Percentiles rank a stretch among this genome's conserved stretches.
phyloP scores from a whole-genome alignment of 2,888 invertebrate genomes.

The Leptinotarsa peninsularis region DNA sequence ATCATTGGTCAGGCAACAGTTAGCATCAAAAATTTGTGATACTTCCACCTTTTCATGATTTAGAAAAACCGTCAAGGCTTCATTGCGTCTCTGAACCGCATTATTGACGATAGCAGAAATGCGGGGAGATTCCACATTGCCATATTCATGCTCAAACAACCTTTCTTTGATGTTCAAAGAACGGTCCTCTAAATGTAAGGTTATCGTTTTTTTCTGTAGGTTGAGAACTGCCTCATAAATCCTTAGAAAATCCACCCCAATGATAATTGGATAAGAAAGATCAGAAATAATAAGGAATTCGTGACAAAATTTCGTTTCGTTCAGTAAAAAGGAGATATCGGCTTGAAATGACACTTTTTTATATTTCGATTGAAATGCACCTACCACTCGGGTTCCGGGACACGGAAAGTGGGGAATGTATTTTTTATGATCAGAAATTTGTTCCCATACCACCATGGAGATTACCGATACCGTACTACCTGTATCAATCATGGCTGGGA shows the following conservation, averaged over 20 bases:
- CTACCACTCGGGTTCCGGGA: not conserved
- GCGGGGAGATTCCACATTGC: too few relatives aligned
- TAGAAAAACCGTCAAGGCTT: not conserved
- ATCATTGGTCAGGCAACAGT: not conserved
- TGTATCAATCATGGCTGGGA: not conserved
- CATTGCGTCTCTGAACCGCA: slow-evolving; percentile 4
- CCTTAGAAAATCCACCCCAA: slow-evolving; percentile 9
- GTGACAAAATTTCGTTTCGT: not conserved
- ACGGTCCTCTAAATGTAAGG: too few relatives aligned
- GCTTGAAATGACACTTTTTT: not conserved
- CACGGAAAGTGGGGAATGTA: slow-evolving; percentile 3
- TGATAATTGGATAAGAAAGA: slow-evolving; percentile 2
- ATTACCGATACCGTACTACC: slow-evolving; percentile 8
- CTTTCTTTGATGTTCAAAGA: too few relatives aligned
- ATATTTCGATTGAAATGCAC: not conserved
- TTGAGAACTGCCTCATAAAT: too few relatives aligned
- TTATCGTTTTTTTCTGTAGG: too few relatives aligned
- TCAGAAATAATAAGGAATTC: slow-evolving; percentile 10
- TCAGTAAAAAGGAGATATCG: not conserved
- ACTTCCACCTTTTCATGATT: not conserved
- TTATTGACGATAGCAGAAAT: not conserved
- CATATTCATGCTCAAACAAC: too few relatives aligned
- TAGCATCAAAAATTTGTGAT: not conserved
- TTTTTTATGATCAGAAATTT: not conserved
- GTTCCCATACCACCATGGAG: not conserved